Conservation (phyloP, 2,888 invertebrate species). For the Dasysyrphus albostriatus region DNA sequence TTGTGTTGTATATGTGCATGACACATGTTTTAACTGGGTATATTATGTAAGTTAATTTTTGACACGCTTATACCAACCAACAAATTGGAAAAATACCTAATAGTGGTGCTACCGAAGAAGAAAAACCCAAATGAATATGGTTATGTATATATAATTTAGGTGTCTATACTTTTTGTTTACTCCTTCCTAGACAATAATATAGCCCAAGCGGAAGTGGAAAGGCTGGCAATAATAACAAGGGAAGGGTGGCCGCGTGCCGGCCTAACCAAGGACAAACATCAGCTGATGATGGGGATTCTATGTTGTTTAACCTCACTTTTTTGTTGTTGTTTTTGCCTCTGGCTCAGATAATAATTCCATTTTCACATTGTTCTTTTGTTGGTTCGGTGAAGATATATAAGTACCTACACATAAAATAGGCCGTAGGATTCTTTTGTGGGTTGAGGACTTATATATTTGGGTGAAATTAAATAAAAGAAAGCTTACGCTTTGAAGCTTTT, state of each 20-base stretch:
- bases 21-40: slow-evolving; percentile 43
- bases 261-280: slow-evolving; percentile 72
- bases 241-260: slow-evolving; percentile 40
- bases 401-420: neutral
- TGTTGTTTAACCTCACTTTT: slow-evolving; percentile 7
- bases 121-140: slow-evolving; percentile 5
- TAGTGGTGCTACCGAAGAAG: neutral
- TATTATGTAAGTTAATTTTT: slow-evolving; percentile 60
- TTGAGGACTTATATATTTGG: slow-evolving; percentile 19
- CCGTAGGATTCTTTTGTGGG: slow-evolving; percentile 15
- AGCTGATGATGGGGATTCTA: slow-evolving; percentile 63
- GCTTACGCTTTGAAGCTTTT: slow-evolving; percentile 52
- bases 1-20: slow-evolving; percentile 50
- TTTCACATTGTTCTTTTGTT: slow-evolving; percentile 26
- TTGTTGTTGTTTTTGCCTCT: neutral
- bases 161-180: slow-evolving; percentile 34
- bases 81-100: neutral
- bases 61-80: slow-evolving; percentile 24
- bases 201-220: slow-evolving; percentile 54
- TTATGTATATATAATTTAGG: slow-evolving; percentile 10
- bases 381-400: neutral
- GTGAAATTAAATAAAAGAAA: slow-evolving; percentile 27
- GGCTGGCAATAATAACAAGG: neutral
- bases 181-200: slow-evolving; percentile 23
- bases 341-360: neutral